Conservation (phyloP, 1,140 invertebrate genomes). For the Drosophila repletoides region DNA sequence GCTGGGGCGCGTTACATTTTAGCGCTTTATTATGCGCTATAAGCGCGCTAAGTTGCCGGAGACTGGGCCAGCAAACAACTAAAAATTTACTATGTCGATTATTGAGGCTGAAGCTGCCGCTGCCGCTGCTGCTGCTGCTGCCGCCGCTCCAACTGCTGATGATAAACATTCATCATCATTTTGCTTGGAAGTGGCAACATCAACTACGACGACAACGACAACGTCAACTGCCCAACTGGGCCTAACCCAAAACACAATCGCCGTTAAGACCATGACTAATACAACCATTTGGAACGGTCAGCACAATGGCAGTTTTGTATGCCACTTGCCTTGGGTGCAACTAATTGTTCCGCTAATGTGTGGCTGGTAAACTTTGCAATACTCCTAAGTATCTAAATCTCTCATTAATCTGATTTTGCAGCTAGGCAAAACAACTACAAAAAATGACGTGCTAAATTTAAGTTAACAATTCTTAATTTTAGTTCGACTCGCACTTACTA, state of each 20-base stretch:
- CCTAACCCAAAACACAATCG: conserved; percentile 28
- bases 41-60: conserved; percentile 39
- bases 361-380: not conserved
- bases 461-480: no score
- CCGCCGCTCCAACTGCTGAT: conserved; percentile 15
- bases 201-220: conserved; percentile 3
- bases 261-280: conserved; percentile 16
- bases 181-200: conserved; percentile 9
- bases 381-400: not conserved
- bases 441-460: no score
- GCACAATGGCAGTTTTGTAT: conserved; percentile 32
- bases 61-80: conserved; percentile 45
- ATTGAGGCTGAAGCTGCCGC: conserved; percentile 36
- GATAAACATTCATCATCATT: conserved; percentile 58
- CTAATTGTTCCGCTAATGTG: conserved; percentile 4
- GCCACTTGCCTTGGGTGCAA: not conserved
- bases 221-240: conserved; percentile 8
- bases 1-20: conserved; percentile 73
- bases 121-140: not conserved
- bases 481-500: no score
- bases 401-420: no score
- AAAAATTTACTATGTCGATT: conserved; percentile 64
- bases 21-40: conserved; percentile 77
- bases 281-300: not conserved
- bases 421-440: no score